Evolutionary conservation across 1,140 invertebrate species (phyloP).

Genomic region (Harlomillsia oculata): DNA sequence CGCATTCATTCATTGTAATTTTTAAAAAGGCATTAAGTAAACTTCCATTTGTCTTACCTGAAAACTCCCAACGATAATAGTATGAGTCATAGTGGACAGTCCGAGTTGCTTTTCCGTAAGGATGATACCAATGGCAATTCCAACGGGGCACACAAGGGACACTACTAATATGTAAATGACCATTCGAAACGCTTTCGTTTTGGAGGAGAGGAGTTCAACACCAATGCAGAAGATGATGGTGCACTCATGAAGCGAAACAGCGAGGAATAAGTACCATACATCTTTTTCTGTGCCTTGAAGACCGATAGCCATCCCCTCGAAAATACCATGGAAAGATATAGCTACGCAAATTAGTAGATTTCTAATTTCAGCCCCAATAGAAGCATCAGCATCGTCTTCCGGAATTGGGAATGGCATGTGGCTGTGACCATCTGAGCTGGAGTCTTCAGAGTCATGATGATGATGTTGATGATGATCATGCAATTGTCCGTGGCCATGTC

Average conservation of each 20-base stretch:
- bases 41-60: conserved; percentile 37
- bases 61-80: conserved; percentile 36
- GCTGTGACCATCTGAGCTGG: conserved; percentile 26
- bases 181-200: conserved; percentile 37
- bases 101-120: conserved; percentile 37
- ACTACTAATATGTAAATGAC: conserved; percentile 40
- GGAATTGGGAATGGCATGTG: conserved; percentile 25
- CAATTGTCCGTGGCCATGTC: not conserved
- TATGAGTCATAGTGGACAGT: conserved; percentile 29
- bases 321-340: conserved; percentile 53
- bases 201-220: conserved; percentile 40
- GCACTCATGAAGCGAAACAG: conserved; percentile 48
- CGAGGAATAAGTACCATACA: conserved; percentile 47
- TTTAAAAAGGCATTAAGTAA: no score
- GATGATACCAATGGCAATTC: conserved; percentile 40
- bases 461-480: conserved; percentile 4
- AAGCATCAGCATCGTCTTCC: conserved; percentile 19
- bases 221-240: conserved; percentile 46
- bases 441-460: conserved; percentile 3
- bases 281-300: conserved; percentile 52
- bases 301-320: conserved; percentile 65
- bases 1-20: no score
- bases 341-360: conserved; percentile 49
- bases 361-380: conserved; percentile 37
- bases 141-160: conserved; percentile 40